phyloP scores from a whole-genome alignment of 1,140 invertebrate species.

The Drosophila bocki region DNA sequence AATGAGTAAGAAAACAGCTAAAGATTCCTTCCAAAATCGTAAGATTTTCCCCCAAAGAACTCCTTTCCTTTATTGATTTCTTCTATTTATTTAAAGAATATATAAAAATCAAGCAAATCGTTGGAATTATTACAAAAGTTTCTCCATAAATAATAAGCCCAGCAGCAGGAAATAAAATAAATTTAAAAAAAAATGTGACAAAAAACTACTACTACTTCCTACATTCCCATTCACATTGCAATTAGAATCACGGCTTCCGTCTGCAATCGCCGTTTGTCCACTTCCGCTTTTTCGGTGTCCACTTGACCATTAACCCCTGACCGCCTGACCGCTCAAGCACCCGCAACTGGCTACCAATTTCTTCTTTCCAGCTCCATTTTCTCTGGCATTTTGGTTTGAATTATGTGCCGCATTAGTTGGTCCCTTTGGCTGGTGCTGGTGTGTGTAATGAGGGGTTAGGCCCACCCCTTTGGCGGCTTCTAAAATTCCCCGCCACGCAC shows the following conservation, averaged over 20 bases:
- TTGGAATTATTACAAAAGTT: not conserved
- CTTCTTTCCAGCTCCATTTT: constrained; percentile 1
- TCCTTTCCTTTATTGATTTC: too few relatives aligned
- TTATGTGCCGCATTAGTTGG: constrained; percentile 74
- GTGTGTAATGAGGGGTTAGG: not conserved
- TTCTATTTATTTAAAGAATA: not conserved
- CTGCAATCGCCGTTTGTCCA: constrained; percentile 8
- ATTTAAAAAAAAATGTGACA: not conserved
- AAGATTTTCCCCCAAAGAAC: too few relatives aligned
- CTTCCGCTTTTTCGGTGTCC: constrained; percentile 6
- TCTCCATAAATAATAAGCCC: too few relatives aligned
- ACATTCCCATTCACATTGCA: not conserved
- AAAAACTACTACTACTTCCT: not conserved
- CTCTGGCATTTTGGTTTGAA: constrained; percentile 54
- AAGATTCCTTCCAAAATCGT: too few relatives aligned
- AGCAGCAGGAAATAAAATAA: not conserved
- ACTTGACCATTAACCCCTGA: constrained; percentile 9
- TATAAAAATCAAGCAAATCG: not conserved
- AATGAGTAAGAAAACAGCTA: too few relatives aligned
- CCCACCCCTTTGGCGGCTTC: not conserved
- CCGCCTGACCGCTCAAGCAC: not conserved
- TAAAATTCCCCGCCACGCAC: constrained; percentile 63
- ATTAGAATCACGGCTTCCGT: constrained; percentile 46
- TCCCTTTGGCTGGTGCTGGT: not conserved
- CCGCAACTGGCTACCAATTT: not conserved